Evolutionary conservation across 2,113 vertebrate species (phyloP).

Genomic region (Haliaeetus leucogaster): DNA sequence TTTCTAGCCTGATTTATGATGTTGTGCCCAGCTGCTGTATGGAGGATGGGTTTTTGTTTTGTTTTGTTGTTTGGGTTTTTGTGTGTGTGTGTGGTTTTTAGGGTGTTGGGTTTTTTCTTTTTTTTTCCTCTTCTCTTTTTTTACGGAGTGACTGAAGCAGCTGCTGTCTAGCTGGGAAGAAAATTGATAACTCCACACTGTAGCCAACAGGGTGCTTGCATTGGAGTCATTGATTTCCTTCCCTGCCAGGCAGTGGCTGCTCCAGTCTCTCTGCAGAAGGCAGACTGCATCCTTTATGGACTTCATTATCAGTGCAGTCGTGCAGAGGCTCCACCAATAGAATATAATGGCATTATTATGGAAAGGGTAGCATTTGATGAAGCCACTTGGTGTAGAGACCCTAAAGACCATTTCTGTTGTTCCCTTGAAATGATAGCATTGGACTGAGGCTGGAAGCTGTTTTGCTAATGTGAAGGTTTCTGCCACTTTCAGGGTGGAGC

Average conservation of each 20-base stretch:
- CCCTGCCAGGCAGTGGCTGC: neutral
- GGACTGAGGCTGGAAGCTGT: neutral
- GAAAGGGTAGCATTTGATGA: neutral
- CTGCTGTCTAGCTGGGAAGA: constrained; percentile 1
- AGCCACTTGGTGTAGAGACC: neutral
- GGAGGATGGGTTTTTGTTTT: neutral
- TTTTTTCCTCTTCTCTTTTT: too few relatives aligned
- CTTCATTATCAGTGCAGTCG: neutral
- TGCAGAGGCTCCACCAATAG: neutral
- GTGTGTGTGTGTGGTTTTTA: neutral
- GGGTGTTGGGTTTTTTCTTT: neutral
- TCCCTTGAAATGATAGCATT: neutral
- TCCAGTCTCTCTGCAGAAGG: neutral
- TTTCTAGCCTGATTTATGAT: neutral
- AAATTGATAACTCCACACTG: neutral
- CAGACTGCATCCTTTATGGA: neutral
- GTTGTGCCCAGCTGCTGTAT: neutral
- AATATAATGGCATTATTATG: neutral
- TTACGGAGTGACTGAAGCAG: neutral
- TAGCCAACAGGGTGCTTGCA: neutral
- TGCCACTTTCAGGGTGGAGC: neutral
- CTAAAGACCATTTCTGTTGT: neutral
- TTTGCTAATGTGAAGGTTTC: fast-evolving
- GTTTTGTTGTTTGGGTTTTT: neutral
- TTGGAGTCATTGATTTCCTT: neutral